These are phyloP conservation scores for Caenorhabditis doughertyi DNA, from an alignment of 2,888 invertebrate species.

Conservation along the genomic window DNA sequence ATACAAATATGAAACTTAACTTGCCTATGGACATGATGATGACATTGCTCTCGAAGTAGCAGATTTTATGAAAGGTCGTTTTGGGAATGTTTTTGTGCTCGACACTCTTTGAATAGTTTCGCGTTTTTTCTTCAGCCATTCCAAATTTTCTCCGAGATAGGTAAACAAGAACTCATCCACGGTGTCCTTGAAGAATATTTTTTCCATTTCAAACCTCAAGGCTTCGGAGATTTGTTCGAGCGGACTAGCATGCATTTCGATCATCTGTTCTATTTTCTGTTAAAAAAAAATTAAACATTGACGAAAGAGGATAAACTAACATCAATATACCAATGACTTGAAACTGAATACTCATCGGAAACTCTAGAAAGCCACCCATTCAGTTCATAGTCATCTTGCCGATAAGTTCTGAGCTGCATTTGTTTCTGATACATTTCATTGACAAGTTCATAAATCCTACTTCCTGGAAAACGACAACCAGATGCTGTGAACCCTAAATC, in stretches of 20 bases:
- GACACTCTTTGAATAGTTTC: slow-evolving; percentile 68
- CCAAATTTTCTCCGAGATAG: slow-evolving; percentile 74
- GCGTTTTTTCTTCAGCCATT: slow-evolving; percentile 69
- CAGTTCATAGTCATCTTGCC: slow-evolving; percentile 77
- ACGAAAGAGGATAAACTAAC: no score
- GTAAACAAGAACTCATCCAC: slow-evolving; percentile 79
- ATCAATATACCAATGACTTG: slow-evolving; percentile 79
- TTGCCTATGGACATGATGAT: slow-evolving; percentile 28
- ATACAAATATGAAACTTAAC: background rate
- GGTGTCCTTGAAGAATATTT: slow-evolving; percentile 77
- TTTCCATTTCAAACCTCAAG: slow-evolving; percentile 73
- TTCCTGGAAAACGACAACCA: slow-evolving; percentile 80
- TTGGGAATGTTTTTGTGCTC: slow-evolving; percentile 62
- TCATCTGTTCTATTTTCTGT: slow-evolving; percentile 77
- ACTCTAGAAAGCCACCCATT: slow-evolving; percentile 78
- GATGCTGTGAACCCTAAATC: slow-evolving; percentile 67
- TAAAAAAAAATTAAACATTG: no score
- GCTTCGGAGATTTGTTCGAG: slow-evolving; percentile 72
- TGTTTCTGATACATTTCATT: slow-evolving; percentile 74
- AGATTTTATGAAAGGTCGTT: slow-evolving; percentile 64
- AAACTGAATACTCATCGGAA: slow-evolving; percentile 75
- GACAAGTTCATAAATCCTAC: slow-evolving; percentile 77
- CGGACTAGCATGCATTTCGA: slow-evolving; percentile 70
- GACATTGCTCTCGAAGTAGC: slow-evolving; percentile 6
- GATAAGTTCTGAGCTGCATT: slow-evolving; percentile 69